A percentile compares a stretch with the other conserved stretches of the same genome.
These are phyloP conservation scores for Drosophila helvetica DNA, from an alignment of 2,888 invertebrate genomes.

Conservation along the genomic window DNA sequence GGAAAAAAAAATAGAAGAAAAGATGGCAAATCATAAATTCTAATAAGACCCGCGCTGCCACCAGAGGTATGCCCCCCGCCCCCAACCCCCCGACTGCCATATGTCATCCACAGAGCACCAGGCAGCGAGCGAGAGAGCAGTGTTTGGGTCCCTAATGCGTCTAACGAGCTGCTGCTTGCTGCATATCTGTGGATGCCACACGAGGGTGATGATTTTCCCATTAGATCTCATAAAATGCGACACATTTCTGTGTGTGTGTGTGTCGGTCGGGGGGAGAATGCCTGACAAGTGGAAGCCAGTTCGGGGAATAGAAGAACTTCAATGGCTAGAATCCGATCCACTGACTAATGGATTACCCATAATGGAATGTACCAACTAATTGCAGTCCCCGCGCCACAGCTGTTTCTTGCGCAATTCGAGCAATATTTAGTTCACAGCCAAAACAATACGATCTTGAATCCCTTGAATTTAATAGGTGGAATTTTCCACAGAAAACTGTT, in stretches of 20 bases:
- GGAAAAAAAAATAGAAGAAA: slow-evolving; percentile 30
- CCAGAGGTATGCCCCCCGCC: slow-evolving; percentile 14
- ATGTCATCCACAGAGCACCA: slow-evolving; percentile 25
- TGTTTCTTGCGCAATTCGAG: neutral
- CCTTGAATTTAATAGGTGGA: neutral
- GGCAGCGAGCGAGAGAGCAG: slow-evolving; percentile 13
- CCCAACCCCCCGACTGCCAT: slow-evolving; percentile 28
- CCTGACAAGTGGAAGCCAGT: neutral
- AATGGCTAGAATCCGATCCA: neutral
- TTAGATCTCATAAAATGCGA: slow-evolving; percentile 45
- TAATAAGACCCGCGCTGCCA: slow-evolving; percentile 38
- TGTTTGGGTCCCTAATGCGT: slow-evolving; percentile 41
- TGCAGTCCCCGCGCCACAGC: neutral
- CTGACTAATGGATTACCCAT: neutral
- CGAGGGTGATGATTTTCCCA: slow-evolving; percentile 38
- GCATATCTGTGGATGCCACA: slow-evolving; percentile 33
- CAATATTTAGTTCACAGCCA: neutral
- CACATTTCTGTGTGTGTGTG: slow-evolving; percentile 45
- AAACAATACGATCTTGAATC: neutral
- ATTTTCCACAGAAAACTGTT: neutral
- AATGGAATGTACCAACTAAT: neutral
- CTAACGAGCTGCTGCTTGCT: slow-evolving; percentile 47
- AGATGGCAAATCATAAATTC: slow-evolving; percentile 52
- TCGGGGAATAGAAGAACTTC: slow-evolving; percentile 11
- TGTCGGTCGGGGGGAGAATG: slow-evolving; percentile 13